phyloP scores from a whole-genome alignment of 1,140 invertebrate species.

The Aphaenogaster ashmeadi region DNA sequence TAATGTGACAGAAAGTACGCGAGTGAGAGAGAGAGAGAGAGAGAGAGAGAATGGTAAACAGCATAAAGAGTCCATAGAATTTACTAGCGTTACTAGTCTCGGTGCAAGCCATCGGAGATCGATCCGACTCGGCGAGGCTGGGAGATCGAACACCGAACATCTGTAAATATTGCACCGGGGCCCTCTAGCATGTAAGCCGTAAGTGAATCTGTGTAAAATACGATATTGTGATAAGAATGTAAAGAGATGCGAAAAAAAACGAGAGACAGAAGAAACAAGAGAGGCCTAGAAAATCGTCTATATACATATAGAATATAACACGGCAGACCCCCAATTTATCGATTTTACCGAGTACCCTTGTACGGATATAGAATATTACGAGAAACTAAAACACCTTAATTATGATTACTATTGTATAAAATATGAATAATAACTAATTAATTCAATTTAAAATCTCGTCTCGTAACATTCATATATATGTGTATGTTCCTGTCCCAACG shows the following conservation, averaged over 20 bases:
- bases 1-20: slow-evolving; percentile 27
- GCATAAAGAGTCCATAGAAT: slow-evolving; percentile 78
- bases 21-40: slow-evolving; percentile 39
- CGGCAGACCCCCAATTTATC: slow-evolving; percentile 76
- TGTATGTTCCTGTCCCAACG: not conserved
- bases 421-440: slow-evolving; percentile 87
- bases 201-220: slow-evolving; percentile 86
- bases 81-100: slow-evolving; percentile 83
- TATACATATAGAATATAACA: slow-evolving; percentile 75
- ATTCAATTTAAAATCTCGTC: slow-evolving; percentile 83
- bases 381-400: slow-evolving; percentile 86
- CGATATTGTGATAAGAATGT: slow-evolving; percentile 86
- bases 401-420: slow-evolving; percentile 87
- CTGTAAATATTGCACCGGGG: slow-evolving; percentile 81
- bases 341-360: slow-evolving; percentile 82
- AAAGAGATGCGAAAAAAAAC: slow-evolving; percentile 76
- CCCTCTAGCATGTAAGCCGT: slow-evolving; percentile 82
- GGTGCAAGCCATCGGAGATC: slow-evolving; percentile 72
- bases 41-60: slow-evolving; percentile 53
- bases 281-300: slow-evolving; percentile 75
- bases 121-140: slow-evolving; percentile 61
- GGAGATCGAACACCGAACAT: slow-evolving; percentile 69
- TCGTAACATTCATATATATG: slow-evolving; percentile 1
- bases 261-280: slow-evolving; percentile 65
- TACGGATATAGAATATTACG: slow-evolving; percentile 84